A percentile compares a stretch with the other conserved stretches of the same genome.
Evolutionary conservation across 53 echinoderm and acorn worm species (phyloP).

Genomic region (Echinometra lucunter): DNA sequence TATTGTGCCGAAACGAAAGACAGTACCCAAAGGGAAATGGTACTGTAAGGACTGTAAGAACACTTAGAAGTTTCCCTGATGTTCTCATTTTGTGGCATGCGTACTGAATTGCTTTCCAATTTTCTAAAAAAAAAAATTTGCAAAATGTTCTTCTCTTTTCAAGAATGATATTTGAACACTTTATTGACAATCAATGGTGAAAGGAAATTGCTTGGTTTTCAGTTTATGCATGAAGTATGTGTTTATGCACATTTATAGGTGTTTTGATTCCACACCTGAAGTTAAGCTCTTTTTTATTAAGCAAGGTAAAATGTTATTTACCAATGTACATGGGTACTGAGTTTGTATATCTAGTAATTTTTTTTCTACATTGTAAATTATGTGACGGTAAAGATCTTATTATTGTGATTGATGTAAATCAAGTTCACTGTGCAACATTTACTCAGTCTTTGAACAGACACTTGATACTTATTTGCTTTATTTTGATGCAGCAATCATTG

Average conservation of each 20-base stretch:
- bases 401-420: conserved; percentile 27
- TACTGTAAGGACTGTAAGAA: too few relatives aligned
- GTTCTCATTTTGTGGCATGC: conserved; percentile 23
- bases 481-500: conserved; percentile 43
- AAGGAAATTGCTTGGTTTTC: neutral
- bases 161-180: conserved; percentile 30
- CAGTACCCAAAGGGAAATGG: too few relatives aligned
- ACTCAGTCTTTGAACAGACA: conserved; percentile 18
- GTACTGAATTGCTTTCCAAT: neutral
- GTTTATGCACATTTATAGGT: conserved; percentile 28
- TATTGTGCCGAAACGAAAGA: too few relatives aligned
- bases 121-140: neutral
- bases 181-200: neutral
- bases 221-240: conserved; percentile 39
- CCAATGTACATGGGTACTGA: conserved; percentile 40
- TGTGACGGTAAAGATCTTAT: conserved; percentile 40
- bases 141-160: conserved; percentile 37
- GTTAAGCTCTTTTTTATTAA: conserved; percentile 27
- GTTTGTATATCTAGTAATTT: neutral
- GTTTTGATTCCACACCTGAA: conserved; percentile 11
- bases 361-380: neutral
- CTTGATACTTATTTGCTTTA: neutral
- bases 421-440: conserved; percentile 16
- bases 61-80: neutral
- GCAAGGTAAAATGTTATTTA: conserved; percentile 29